Base-by-base conservation (phyloP, 2,797 vertebrate genomes). In the Gallinago solitaria region DNA sequence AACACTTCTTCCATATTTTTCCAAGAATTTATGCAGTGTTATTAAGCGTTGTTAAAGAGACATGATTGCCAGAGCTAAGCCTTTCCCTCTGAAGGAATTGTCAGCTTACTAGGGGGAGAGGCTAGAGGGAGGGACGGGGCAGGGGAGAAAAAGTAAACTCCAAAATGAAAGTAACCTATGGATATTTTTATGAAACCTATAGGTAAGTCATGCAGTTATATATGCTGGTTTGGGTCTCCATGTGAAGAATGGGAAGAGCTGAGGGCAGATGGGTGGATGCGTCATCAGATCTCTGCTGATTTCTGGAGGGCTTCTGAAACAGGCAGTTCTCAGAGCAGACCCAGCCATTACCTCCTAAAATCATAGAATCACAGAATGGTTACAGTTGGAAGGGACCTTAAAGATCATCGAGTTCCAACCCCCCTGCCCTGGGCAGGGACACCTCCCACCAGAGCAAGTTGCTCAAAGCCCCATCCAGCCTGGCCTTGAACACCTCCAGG, bases 1-100 rank as follows among this genome's bases (percentile, higher is more conserved):
- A 98, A 97, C 80, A 93, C 39, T 80, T 95, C 90, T 90, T 95
- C 80, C 84, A 78, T 93, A 87, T 95, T 97, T 97, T 89, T 81
- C 83, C 71, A 68, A 93, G 89, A 87, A 94, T 96, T 96, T 96
- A 92, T 97, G 60, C 68, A 77, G 63, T 87, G 75, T 68, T 82
- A 47, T 88, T 94, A 85, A 93, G 80, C 82, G 86, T 74, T 94
- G 93, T 91, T 97, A 91, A 95, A 95, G 6, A 45, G 32, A 48
- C 47, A 77, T 12, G 12, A 68, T 81, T 96, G 94, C 79, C 89
- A 96, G 61, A 82, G 87, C 65, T 88, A 94, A 69, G 30, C 33
- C 39, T 48, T 90, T 95, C 33, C 35, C 65, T 81, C 92, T 39
- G 48, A 83, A 79, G 69, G 70, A 90, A n/a, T 1, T 95, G n/a